phyloP scores from a whole-genome alignment of 2,888 invertebrate genomes.

The Apoderus coryli region DNA sequence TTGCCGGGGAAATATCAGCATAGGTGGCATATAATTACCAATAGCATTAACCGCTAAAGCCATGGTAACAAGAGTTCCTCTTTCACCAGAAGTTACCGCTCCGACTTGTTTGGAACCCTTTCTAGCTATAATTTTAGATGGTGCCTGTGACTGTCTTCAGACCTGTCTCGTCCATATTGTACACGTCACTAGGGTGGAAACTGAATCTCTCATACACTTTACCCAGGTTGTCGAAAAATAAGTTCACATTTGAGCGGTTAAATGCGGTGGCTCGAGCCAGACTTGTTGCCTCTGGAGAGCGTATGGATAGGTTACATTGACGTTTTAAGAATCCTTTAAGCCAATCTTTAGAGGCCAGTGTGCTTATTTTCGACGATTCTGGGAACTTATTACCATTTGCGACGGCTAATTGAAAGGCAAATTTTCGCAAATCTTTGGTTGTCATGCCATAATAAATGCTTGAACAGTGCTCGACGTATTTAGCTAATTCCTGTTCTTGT shows the following conservation, averaged over 20 bases:
- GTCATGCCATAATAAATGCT: slow-evolving; percentile 9
- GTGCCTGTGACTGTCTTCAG: slow-evolving; percentile 16
- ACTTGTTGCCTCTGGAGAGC: slow-evolving; percentile 17
- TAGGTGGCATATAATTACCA: slow-evolving; percentile 12
- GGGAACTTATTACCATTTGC: no score
- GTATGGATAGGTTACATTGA: slow-evolving; percentile 9
- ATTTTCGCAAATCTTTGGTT: slow-evolving; percentile 1
- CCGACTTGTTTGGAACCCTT: slow-evolving; percentile 11
- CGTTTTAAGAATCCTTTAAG: slow-evolving; percentile 11
- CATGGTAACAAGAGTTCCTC: slow-evolving; percentile 14
- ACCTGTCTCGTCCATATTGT: slow-evolving; percentile 13
- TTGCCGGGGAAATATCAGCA: slow-evolving; percentile 13
- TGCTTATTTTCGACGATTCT: no score
- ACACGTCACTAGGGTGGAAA: slow-evolving; percentile 15
- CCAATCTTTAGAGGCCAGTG: no score
- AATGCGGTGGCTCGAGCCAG: slow-evolving; percentile 31
- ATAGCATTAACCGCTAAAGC: slow-evolving; percentile 13
- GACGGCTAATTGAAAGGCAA: slow-evolving; percentile 7
- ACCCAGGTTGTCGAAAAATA: slow-evolving; percentile 8
- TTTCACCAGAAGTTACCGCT: slow-evolving; percentile 12
- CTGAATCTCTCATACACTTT: slow-evolving; percentile 15
- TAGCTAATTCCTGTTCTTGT: slow-evolving; percentile 5
- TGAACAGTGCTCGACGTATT: slow-evolving; percentile 5
- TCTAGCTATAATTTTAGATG: slow-evolving; percentile 4
- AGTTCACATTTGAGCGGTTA: slow-evolving; percentile 13